Evolutionary conservation across 2,113 vertebrate genomes (phyloP), one percentile per base, ranked within the genome.

Genomic region (Pyxicephalus adspersus): DNA sequence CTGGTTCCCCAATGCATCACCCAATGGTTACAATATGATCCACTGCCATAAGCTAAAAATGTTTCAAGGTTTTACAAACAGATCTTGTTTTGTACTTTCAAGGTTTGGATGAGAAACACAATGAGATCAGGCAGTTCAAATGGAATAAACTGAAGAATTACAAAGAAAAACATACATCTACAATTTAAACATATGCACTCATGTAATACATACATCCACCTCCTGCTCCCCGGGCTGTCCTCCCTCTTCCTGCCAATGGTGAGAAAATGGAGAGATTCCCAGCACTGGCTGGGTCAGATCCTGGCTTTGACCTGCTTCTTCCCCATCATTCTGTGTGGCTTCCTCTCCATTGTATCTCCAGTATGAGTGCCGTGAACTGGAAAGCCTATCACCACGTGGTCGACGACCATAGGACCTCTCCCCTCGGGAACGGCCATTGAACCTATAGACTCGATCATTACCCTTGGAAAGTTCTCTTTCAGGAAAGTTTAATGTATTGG

Each of bases 151-250:
- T 38, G 6, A 34, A 34, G 3, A 34, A 34, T 34, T 34, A 3
- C 6, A 6, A 13, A 45, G 38, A 45, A 8, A 45, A 45, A 45
- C 38, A 45, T 45, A 45, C 38, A 45, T 45, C 38, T 45, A 13
- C 38, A 45, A 45, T 45, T 45, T 1, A 45, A 15, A 45, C 38
- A 45, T 15, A 45, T 9, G 38, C 38, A 45, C 15, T 45, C n/a
- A 58, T n/a, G 23, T 19, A 73, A 66, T 50, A 75, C 80, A 50
- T 54, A 82, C 80, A 64, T 82, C 80, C 80, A 82, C 80, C 80
- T 82, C 80, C 80, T 82, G 80, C 80, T 82, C 80, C 80, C 80
- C 45, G 19, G 80, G 80, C 61, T 82, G 70, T 66, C 63, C 70
- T 45, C 31, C 63, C 54, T 74, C 68, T 55, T 82, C 80, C 25